Evolutionary conservation across 2,888 invertebrate species (phyloP), one percentile per base, ranked within the genome.

Genomic region (Limnephilus auricula): DNA sequence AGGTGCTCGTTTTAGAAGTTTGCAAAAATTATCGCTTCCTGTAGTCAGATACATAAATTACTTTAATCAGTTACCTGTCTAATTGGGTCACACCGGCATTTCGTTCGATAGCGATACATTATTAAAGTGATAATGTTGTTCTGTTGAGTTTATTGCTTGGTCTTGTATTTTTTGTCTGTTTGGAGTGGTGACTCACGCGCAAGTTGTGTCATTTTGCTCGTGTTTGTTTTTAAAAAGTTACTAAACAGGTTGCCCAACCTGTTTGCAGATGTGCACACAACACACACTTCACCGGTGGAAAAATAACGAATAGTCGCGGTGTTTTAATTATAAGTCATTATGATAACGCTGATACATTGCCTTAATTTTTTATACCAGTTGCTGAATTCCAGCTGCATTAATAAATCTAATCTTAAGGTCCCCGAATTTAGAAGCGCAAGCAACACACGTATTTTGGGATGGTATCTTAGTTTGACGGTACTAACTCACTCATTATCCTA

Each of bases 231-330:
- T n/a, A 37, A 34, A 89, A 87, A 32, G 65, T 34, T 18, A 89
- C 32, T 25, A 80, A 89, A 40, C 40, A 89, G 45, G 89, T 89
- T 40, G 31, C 10, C 89, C 80, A 89, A 89, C 89, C 80, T 80
- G 89, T 89, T 88, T 3, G 87, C 87, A 88, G 79, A 88, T 86
- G 86, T 86, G 45, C 45, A 30, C 85, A 80, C 31, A 32, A 10
- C 15, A 34, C 83, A 65, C 65, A 65, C 65, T 65, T 65, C 65
- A 65, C 65, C 65, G 65, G 25, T 65, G 65, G 65, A 25, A 9
- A n/a, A 65, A 65, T 65, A 65, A 65, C 65, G 65, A 65, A 65
- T n/a, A 9, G 65, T n/a, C 65, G 25, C 65, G 9, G 25, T n/a
- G 65, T n/a, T 65, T 65, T 25, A 65, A 65, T n/a, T 65, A n/a